Percentiles rank a stretch among this genome's conserved stretches.
phyloP scores from a whole-genome alignment of 2,113 vertebrate genomes.

The Hoplias malabaricus region DNA sequence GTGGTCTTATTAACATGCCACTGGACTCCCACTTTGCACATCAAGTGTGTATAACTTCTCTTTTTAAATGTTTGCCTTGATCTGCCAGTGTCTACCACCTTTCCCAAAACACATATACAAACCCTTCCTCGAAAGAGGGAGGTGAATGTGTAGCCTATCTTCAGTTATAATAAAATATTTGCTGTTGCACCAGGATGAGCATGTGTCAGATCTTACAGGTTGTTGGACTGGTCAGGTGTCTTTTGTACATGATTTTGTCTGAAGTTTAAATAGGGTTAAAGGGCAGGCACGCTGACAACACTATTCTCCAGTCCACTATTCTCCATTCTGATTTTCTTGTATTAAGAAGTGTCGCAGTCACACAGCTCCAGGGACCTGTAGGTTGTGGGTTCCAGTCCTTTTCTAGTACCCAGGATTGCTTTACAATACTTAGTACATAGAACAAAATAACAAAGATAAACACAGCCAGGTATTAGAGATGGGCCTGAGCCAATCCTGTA shows the following conservation, averaged over 20 bases:
- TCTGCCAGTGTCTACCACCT: background rate
- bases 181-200: background rate
- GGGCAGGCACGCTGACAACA: too few relatives aligned
- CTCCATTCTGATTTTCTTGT: too few relatives aligned
- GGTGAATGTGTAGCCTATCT: background rate
- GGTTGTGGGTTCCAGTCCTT: too few relatives aligned
- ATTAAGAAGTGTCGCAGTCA: too few relatives aligned
- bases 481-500: too few relatives aligned
- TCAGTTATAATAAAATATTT: background rate
- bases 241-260: background rate
- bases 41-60: background rate
- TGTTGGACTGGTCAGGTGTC: background rate
- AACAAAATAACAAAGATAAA: too few relatives aligned
- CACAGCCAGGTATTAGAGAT: too few relatives aligned
- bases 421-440: too few relatives aligned
- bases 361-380: too few relatives aligned
- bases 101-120: background rate
- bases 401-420: too few relatives aligned
- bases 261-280: background rate
- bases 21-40: background rate
- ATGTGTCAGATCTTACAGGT: background rate
- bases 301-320: too few relatives aligned
- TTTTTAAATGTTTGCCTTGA: constrained; percentile 26
- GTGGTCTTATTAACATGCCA: background rate
- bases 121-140: background rate